phyloP scores from a whole-genome alignment of 2,888 invertebrate genomes.

The Chaetoderma sp. region DNA sequence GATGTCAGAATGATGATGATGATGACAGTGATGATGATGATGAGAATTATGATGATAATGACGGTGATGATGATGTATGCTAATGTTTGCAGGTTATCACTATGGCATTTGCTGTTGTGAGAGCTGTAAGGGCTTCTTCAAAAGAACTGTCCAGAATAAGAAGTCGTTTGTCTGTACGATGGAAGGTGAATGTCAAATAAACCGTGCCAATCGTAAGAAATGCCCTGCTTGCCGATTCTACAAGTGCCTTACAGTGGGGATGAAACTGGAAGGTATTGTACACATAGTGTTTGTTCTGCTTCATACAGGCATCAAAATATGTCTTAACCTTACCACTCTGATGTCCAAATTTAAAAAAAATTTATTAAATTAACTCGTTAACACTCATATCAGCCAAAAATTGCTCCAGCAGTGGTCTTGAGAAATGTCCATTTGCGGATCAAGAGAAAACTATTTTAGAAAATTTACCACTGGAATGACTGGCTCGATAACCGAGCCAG shows the following conservation, averaged over 20 bases:
- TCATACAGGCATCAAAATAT: background rate
- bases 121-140: constrained; percentile 98
- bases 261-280: constrained; percentile 98
- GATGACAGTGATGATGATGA: no score
- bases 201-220: constrained; percentile 93
- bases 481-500: no score
- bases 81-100: constrained; percentile 83
- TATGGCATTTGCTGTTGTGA: constrained; percentile 99
- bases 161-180: constrained; percentile 90
- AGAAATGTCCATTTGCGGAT: no score
- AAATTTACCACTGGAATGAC: no score
- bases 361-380: no score
- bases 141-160: constrained; percentile 97
- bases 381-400: no score
- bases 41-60: no score
- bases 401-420: no score
- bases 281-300: constrained; percentile 38
- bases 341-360: background rate
- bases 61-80: no score
- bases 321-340: background rate
- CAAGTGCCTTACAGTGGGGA: constrained; percentile 94
- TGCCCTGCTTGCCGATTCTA: constrained; percentile 97
- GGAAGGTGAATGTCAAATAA: constrained; percentile 82
- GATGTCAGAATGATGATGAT: no score
- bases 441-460: no score